These are phyloP conservation scores for Apamea epomidion DNA, from an alignment of 2,888 invertebrate species.

Conservation along the genomic window DNA sequence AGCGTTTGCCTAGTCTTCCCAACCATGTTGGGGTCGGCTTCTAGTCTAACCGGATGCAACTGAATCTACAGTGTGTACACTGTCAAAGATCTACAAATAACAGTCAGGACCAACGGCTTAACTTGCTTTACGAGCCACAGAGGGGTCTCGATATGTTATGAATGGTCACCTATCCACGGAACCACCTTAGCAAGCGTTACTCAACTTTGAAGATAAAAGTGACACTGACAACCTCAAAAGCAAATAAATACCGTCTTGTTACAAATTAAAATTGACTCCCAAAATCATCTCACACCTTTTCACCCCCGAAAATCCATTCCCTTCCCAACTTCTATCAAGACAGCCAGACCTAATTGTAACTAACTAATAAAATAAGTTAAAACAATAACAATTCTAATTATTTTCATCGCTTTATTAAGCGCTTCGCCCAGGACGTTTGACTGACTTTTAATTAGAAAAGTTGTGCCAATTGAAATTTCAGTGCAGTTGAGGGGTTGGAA, in stretches of 20 bases:
- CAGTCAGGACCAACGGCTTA: too few species aligned
- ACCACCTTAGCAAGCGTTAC: too few species aligned
- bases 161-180: too few species aligned
- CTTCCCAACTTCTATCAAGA: slow-evolving; percentile 8
- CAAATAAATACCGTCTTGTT: neutral
- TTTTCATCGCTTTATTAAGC: slow-evolving; percentile 76
- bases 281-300: neutral
- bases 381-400: slow-evolving; percentile 72
- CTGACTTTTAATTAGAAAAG: slow-evolving; percentile 83
- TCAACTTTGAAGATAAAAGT: too few species aligned
- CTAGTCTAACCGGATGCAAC: too few species aligned
- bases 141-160: too few species aligned
- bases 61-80: too few species aligned
- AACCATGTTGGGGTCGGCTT: too few species aligned
- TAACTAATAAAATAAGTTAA: slow-evolving; percentile 60
- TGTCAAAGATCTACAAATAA: too few species aligned
- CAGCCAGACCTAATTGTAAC: slow-evolving; percentile 34
- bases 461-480: slow-evolving; percentile 75
- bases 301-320: slow-evolving; percentile 2
- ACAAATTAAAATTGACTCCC: neutral
- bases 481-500: slow-evolving; percentile 46
- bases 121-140: too few species aligned
- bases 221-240: too few species aligned
- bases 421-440: slow-evolving; percentile 71
- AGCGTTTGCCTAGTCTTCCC: too few species aligned